Percentiles rank a stretch among this genome's conserved stretches.
These are phyloP conservation scores for Typhlichthys subterraneus DNA, from an alignment of 2,797 vertebrate genomes.

Conservation along the genomic window DNA sequence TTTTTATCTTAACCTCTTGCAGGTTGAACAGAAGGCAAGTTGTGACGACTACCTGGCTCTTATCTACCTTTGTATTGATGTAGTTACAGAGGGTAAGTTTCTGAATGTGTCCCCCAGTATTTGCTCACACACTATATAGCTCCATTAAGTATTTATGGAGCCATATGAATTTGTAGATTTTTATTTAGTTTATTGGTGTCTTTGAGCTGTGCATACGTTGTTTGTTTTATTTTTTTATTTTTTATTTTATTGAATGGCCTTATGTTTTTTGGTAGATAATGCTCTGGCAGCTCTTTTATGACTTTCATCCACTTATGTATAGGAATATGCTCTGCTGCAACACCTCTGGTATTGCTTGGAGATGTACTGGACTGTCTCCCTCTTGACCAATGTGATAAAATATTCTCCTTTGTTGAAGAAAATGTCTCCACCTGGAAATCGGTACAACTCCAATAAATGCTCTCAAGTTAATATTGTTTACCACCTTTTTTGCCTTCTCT, in stretches of 20 bases:
- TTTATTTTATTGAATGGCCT: not conserved
- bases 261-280: not conserved
- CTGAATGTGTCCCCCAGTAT: not conserved
- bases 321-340: slow-evolving; percentile 96
- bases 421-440: slow-evolving; percentile 99
- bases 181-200: no score
- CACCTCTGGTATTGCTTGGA: slow-evolving; percentile 92
- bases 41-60: slow-evolving; percentile 92
- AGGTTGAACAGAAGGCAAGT: slow-evolving; percentile 85
- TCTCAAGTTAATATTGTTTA: not conserved
- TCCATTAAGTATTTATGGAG: not conserved
- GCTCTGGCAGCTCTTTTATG: not conserved
- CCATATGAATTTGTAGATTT: not conserved
- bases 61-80: slow-evolving; percentile 93
- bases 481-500: not conserved
- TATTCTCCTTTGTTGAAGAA: slow-evolving; percentile 97
- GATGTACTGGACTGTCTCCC: slow-evolving; percentile 97
- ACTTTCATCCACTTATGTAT: not conserved
- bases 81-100: slow-evolving; percentile 89
- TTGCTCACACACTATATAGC: not conserved
- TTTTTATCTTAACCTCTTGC: slow-evolving; percentile 23
- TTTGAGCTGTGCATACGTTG: not conserved
- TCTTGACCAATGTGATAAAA: slow-evolving; percentile 94
- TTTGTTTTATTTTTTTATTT: no score
- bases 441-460: slow-evolving; percentile 65